Conservation (phyloP, 2,113 vertebrate genomes). For the Diphyllodes magnificus region DNA sequence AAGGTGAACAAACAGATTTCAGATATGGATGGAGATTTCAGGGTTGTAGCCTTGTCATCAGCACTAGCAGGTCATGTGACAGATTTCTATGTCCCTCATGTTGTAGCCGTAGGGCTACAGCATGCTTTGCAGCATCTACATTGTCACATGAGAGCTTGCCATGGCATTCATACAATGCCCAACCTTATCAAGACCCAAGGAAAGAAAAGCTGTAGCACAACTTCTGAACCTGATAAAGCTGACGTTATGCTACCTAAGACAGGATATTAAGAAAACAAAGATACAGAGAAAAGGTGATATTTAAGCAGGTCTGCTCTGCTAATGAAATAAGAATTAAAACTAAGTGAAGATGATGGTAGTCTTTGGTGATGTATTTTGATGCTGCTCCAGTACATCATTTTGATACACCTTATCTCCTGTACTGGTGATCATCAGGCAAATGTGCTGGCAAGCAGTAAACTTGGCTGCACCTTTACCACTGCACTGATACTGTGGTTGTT, state of each 20-base stretch:
- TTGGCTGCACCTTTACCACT: background rate
- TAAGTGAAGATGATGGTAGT: background rate
- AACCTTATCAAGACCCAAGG: background rate
- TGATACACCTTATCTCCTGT: background rate
- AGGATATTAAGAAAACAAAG: background rate
- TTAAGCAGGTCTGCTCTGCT: background rate
- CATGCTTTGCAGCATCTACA: background rate
- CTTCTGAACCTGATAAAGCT: background rate
- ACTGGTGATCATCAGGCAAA: background rate
- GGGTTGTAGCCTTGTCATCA: background rate
- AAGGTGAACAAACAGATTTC: background rate
- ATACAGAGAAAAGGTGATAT: background rate
- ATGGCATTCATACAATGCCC: background rate
- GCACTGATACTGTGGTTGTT: background rate
- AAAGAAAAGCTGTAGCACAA: background rate
- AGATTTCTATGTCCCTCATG: accelerated
- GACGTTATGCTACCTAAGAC: background rate
- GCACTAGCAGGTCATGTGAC: background rate
- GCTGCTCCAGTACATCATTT: background rate
- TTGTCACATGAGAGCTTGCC: background rate
- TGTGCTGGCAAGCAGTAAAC: background rate
- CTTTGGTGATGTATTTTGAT: background rate
- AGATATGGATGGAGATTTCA: background rate
- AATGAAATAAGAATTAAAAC: background rate
- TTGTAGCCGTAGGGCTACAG: background rate